Evolutionary conservation across 1,140 invertebrate species (phyloP).

Genomic region (Calosoma granatense): DNA sequence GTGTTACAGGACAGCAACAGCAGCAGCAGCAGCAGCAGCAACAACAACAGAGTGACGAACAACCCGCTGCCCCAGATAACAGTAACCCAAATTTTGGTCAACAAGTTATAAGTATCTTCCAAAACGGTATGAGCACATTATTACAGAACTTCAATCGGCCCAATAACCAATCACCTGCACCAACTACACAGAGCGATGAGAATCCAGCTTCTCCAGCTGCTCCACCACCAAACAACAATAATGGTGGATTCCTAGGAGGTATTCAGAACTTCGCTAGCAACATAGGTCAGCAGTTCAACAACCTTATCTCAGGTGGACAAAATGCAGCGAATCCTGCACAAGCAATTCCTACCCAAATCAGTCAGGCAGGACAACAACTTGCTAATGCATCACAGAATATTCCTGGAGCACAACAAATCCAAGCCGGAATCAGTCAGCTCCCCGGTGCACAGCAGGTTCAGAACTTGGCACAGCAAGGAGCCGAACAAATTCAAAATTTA

Average conservation of each 20-base stretch:
- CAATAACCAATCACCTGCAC: not conserved
- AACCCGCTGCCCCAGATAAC: not conserved
- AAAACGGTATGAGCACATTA: not conserved
- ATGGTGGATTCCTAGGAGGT: not conserved
- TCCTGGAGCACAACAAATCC: not conserved
- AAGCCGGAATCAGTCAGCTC: not conserved
- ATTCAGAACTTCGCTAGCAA: not conserved
- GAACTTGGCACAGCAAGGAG: not conserved
- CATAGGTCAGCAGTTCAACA: not conserved
- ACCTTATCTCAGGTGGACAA: not conserved
- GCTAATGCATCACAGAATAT: not conserved
- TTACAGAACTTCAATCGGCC: not conserved
- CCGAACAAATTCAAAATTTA: not conserved
- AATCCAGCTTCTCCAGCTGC: not conserved
- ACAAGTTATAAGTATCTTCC: not conserved
- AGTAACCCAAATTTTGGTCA: not conserved
- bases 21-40: not conserved
- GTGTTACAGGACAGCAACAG: not conserved
- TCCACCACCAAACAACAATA: too few relatives aligned
- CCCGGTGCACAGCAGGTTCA: not conserved
- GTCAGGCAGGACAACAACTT: not conserved
- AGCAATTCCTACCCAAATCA: not conserved
- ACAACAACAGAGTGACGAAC: not conserved
- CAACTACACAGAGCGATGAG: not conserved
- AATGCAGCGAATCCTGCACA: not conserved